Conservation (phyloP, 2,888 invertebrate genomes). For the Marronus borbonicus region DNA sequence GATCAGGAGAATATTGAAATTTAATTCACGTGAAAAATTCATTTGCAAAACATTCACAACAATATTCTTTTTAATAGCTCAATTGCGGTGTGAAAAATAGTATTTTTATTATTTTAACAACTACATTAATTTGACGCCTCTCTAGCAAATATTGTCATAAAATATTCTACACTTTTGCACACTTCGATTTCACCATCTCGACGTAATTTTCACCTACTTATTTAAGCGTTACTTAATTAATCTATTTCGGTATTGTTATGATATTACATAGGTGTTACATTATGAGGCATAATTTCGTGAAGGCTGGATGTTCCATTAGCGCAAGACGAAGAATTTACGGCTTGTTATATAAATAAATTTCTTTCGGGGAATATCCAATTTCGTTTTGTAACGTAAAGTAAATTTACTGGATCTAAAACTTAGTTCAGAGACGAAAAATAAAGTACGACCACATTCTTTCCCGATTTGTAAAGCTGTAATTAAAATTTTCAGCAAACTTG, state of each 20-base stretch:
- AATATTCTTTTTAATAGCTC: no score
- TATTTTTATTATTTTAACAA: no score
- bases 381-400: not conserved
- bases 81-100: no score
- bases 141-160: not conserved
- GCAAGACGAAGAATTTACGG: not conserved
- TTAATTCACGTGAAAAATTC: no score
- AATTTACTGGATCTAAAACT: no score
- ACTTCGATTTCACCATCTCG: not conserved
- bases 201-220: not conserved
- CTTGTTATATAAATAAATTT: conserved; percentile 22
- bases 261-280: conserved; percentile 17
- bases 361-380: conserved; percentile 8
- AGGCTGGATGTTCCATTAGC: not conserved
- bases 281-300: conserved; percentile 1
- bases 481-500: not conserved
- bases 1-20: no score
- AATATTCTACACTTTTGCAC: not conserved
- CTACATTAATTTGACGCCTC: no score
- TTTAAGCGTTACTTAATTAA: conserved; percentile 1
- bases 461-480: not conserved
- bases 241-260: conserved; percentile 17
- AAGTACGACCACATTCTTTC: no score
- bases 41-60: no score
- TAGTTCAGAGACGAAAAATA: no score